These are phyloP conservation scores for Cartodere bifasciata DNA, from an alignment of 2,888 invertebrate genomes.

Conservation along the genomic window DNA sequence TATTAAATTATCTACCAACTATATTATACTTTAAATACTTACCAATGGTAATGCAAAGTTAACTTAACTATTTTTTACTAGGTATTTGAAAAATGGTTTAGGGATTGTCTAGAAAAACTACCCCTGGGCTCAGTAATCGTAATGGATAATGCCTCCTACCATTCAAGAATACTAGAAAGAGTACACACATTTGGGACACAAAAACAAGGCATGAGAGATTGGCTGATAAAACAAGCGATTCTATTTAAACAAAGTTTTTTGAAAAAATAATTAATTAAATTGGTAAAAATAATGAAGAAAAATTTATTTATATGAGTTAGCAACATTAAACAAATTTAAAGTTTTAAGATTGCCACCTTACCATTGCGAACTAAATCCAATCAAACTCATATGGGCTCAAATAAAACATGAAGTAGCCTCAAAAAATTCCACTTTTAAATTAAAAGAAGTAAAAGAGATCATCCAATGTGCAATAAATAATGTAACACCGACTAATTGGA, in stretches of 20 bases:
- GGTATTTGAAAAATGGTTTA: slow-evolving; percentile 12
- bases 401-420: slow-evolving; percentile 14
- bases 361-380: slow-evolving; percentile 24
- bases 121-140: slow-evolving; percentile 13
- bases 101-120: slow-evolving; percentile 11
- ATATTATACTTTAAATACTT: too few relatives aligned
- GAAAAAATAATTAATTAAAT: too few relatives aligned
- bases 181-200: slow-evolving; percentile 10
- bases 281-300: too few relatives aligned
- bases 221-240: slow-evolving; percentile 18
- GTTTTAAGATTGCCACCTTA: slow-evolving; percentile 25
- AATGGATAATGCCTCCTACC: slow-evolving; percentile 15
- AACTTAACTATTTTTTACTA: too few relatives aligned
- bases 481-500: slow-evolving; percentile 13
- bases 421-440: slow-evolving; percentile 15
- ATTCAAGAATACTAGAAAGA: slow-evolving; percentile 13
- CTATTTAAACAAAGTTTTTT: slow-evolving; percentile 16
- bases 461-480: slow-evolving; percentile 6
- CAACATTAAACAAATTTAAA: slow-evolving; percentile 20
- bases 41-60: too few relatives aligned
- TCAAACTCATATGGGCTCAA: slow-evolving; percentile 21
- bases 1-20: too few relatives aligned
- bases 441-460: slow-evolving; percentile 12
- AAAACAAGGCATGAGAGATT: slow-evolving; percentile 16
- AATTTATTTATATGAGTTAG: too few relatives aligned